Percentiles rank a stretch among this genome's conserved stretches.
These are phyloP conservation scores for Perca fluviatilis DNA, from an alignment of 2,113 vertebrate genomes.

Conservation along the genomic window DNA sequence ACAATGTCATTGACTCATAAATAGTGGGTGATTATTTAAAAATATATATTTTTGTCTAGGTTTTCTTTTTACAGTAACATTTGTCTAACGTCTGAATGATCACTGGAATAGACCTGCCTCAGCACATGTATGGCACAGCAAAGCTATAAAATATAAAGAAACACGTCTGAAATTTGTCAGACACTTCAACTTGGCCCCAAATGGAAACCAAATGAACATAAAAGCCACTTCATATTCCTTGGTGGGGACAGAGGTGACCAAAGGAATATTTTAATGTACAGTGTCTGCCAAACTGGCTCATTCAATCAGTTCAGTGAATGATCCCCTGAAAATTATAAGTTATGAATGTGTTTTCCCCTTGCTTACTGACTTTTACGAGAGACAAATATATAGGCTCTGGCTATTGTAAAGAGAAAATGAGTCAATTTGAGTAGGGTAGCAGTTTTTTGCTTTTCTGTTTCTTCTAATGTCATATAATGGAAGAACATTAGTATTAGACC, in stretches of 20 bases:
- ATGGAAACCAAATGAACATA: conserved; percentile 50
- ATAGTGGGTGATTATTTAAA: background rate
- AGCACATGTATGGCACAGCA: background rate
- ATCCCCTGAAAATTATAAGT: conserved; percentile 20
- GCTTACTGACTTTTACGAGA: conserved; percentile 52
- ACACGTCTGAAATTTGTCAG: conserved; percentile 7
- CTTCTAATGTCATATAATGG: conserved; percentile 4
- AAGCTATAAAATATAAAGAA: conserved; percentile 9
- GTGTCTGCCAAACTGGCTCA: conserved; percentile 50
- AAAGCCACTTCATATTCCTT: conserved; percentile 44
- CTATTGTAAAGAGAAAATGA: conserved; percentile 34
- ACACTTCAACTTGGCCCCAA: conserved; percentile 12
- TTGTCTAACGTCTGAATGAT: background rate
- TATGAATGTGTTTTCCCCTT: conserved; percentile 45
- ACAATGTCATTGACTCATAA: background rate
- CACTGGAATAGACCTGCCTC: background rate
- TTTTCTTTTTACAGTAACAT: background rate
- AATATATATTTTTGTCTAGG: rapidly evolving
- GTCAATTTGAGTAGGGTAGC: background rate
- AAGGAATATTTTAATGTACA: conserved; percentile 47
- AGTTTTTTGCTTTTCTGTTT: background rate
- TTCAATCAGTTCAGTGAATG: conserved; percentile 11
- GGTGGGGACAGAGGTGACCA: conserved; percentile 33
- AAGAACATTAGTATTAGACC: background rate
- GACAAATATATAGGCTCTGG: conserved; percentile 35